Evolutionary conservation across 2,888 invertebrate genomes (phyloP).

Genomic region (Phlogophora meticulosa): DNA sequence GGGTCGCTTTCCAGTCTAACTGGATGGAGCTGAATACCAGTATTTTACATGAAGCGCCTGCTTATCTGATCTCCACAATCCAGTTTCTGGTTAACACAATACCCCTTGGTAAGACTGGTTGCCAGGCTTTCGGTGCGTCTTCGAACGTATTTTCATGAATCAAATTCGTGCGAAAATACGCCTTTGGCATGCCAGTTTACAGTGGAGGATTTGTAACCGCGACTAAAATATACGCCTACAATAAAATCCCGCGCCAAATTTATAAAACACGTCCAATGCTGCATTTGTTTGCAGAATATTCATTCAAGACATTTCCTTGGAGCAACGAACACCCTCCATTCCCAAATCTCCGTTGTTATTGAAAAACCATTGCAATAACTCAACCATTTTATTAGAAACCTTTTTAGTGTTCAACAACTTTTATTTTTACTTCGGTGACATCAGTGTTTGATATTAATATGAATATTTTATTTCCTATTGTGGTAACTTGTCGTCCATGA

Average conservation of each 20-base stretch:
- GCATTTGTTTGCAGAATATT: too few species aligned
- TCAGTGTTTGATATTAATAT: slow-evolving; percentile 39
- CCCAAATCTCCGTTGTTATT: neutral
- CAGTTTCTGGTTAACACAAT: too few species aligned
- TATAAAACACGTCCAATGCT: neutral
- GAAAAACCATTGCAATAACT: slow-evolving; percentile 19
- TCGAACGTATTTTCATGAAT: too few species aligned
- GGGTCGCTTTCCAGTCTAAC: too few species aligned
- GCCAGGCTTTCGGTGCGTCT: too few species aligned
- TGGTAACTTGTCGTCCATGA: slow-evolving; percentile 45
- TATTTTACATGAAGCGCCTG: too few species aligned
- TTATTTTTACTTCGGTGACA: slow-evolving; percentile 47
- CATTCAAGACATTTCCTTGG: neutral
- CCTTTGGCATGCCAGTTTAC: too few species aligned
- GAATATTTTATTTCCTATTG: slow-evolving; percentile 34
- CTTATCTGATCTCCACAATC: too few species aligned
- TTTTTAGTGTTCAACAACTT: slow-evolving; percentile 22
- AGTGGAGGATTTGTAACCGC: too few species aligned
- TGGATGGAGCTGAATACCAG: too few species aligned
- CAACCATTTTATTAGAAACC: slow-evolving; percentile 32
- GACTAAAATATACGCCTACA: neutral
- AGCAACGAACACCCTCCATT: slow-evolving; percentile 1
- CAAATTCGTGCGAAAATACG: too few species aligned
- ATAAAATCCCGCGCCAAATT: neutral
- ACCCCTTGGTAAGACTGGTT: too few species aligned